Conservation (phyloP, 2,888 invertebrate species). For the Andrena praecox region DNA sequence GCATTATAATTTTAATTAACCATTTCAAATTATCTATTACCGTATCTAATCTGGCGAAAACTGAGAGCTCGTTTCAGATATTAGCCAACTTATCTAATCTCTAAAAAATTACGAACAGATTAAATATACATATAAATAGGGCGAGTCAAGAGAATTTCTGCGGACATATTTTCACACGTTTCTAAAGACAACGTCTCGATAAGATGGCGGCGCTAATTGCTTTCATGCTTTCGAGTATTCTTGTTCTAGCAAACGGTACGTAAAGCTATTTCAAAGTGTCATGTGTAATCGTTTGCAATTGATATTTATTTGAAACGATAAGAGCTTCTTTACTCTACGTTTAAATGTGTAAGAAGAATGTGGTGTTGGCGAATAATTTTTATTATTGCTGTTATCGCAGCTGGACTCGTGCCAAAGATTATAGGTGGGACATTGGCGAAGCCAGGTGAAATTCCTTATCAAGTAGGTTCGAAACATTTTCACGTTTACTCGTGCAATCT, state of each 20-base stretch:
- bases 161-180: background rate
- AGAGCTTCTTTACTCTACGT: background rate
- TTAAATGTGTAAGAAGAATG: no score
- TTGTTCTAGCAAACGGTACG: conserved; percentile 32
- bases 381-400: background rate
- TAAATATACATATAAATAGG: conserved; percentile 32
- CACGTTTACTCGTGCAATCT: background rate
- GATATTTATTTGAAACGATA: background rate
- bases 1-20: background rate
- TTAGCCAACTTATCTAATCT: conserved; percentile 40
- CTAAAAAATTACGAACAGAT: background rate
- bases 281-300: background rate
- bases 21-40: background rate
- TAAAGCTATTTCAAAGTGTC: background rate
- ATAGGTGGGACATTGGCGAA: conserved; percentile 69
- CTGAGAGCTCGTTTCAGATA: no score
- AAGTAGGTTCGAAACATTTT: conserved; percentile 62
- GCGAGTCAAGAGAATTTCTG: background rate
- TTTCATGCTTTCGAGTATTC: conserved; percentile 7
- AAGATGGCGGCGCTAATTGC: background rate
- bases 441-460: conserved; percentile 76
- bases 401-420: conserved; percentile 32
- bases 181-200: background rate
- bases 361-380: background rate
- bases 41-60: conserved; percentile 2